Base-by-base conservation (phyloP, 2,888 invertebrate species). In the Phlogophora meticulosa region DNA sequence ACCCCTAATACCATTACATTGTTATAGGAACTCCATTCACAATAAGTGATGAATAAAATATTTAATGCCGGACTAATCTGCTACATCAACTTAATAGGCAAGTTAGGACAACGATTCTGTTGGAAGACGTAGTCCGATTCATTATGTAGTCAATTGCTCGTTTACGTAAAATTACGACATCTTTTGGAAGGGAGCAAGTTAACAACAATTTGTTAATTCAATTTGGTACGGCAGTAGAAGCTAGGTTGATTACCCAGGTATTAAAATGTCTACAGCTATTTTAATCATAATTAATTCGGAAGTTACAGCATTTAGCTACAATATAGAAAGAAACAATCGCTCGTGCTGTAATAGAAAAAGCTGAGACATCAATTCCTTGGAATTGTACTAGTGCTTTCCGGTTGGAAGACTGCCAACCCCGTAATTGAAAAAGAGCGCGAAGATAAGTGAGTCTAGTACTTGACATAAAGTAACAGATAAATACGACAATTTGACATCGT, bases 361-460 rank as follows among this genome's bases (percentile, higher is more conserved):
- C 75, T 61, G 63, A 66, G 59, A 45, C 68, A 76, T 80, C 58
- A 69, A 80, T 68, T 80, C 61, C 61, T 58, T 49, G 49, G 61
- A 72, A 72, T 69, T 69, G 68, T 72, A 67, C 71, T 56, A 53
- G 62, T 65, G 40, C 61, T 59, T 57, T 56, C 55, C n/a, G 17
- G 24, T 78, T 81, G 81, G 82, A 75, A 59, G 13, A 36, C 51
- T 56, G 78, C 81, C 82, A 81, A 76, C 64, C 53, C 62, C 42
- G 81, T 81, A 81, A 81, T 81, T 80, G 81, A 82, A 81, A 81
- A 77, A 82, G 66, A 63, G 58, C 60, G 60, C 55, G 53, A 75
- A 74, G 72, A 77, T 77, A 78, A 71, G 48, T 53, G 63, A 75
- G 66, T 63, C 62, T 75, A 78, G 68, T 72, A 32, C 63, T 73